phyloP scores from a whole-genome alignment of 2,888 invertebrate species.

The Zygothrica quintamaculata region DNA sequence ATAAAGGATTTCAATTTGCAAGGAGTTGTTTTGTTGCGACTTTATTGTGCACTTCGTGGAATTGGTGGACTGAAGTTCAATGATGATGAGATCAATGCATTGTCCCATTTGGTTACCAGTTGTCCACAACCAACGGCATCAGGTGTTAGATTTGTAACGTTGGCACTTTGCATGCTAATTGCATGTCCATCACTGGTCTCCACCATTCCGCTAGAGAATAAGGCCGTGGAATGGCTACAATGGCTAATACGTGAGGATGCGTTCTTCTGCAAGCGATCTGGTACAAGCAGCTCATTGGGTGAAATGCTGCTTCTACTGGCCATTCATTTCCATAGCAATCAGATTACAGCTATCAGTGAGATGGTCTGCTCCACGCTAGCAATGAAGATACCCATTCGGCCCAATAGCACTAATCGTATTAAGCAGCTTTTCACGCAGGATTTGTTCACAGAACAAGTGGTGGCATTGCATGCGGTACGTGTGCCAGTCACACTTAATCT shows the following conservation, averaged over 20 bases:
- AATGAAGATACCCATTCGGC: slow-evolving; percentile 95
- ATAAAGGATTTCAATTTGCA: slow-evolving; percentile 90
- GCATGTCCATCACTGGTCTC: slow-evolving; percentile 95
- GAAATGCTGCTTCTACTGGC: slow-evolving; percentile 98
- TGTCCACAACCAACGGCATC: slow-evolving; percentile 95
- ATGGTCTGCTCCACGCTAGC: slow-evolving; percentile 96
- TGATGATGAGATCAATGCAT: slow-evolving; percentile 94
- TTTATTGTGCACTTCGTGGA: slow-evolving; percentile 96
- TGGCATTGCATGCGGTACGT: slow-evolving; percentile 97
- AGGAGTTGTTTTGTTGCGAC: slow-evolving; percentile 94
- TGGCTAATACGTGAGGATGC: slow-evolving; percentile 96
- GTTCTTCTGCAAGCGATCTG: slow-evolving; percentile 93
- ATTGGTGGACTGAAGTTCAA: slow-evolving; percentile 97
- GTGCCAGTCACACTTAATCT: slow-evolving; percentile 96
- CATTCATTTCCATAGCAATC: slow-evolving; percentile 98
- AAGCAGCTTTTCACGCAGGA: slow-evolving; percentile 98
- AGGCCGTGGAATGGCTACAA: slow-evolving; percentile 95
- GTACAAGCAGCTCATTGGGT: slow-evolving; percentile 94
- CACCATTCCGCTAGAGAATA: slow-evolving; percentile 91
- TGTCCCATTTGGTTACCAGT: slow-evolving; percentile 94
- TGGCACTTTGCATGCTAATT: slow-evolving; percentile 96
- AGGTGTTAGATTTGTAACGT: slow-evolving; percentile 95
- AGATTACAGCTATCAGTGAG: slow-evolving; percentile 96
- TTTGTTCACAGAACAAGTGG: slow-evolving; percentile 98
- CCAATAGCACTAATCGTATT: slow-evolving; percentile 94